Evolutionary conservation across 1,140 invertebrate species (phyloP), one percentile per base, ranked within the genome.

Genomic region (Pollicipes pollicipes): DNA sequence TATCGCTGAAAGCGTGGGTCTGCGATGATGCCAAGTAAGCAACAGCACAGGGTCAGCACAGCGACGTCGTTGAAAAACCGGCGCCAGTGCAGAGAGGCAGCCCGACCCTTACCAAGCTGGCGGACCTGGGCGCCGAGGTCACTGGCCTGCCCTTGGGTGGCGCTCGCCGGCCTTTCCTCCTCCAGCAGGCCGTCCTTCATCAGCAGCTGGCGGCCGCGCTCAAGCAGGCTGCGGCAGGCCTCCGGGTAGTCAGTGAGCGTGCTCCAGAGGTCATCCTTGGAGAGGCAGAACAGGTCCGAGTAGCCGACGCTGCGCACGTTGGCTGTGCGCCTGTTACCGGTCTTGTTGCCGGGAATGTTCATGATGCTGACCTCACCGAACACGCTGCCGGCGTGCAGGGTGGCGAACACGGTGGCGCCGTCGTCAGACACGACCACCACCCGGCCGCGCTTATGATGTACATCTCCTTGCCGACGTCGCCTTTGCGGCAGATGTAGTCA

Each of bases 391-490:
- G 93, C 90, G 29, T 88, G 88, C 0, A 97, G 80, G 6, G 91
- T 95, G 8, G 90, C 94, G 77, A 93, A 85, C 4, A 94, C 86
- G 0, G 86, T 90, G 75, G 85, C 84, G 2, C 90, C 91, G 79
- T 95, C 90, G 74, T 95, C 91, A 0, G 86, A 89, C 0, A 95
- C 90, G 0, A 95, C 91, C 70, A 88, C 87, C 1, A 97, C 82
- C 75, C 88, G 85, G 8, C 93, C 93, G 71, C 90, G 80, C 81
- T 95, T 96, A 97, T 91, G 71, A 97, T 96, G 77, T 96, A 97
- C 93, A 97, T 95, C 78, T 97, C 93, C 81, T 94, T 92, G 28
- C 95, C 94, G 0, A 97, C 94, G 77, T 97, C 94, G 0, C 94
- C 94, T 79, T 97, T 97, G 27, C 93, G 84, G 77, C 95, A 97